Evolutionary conservation across 2,797 vertebrate genomes (phyloP), one percentile per base, ranked within the genome.

Genomic region (Bradypus variegatus): DNA sequence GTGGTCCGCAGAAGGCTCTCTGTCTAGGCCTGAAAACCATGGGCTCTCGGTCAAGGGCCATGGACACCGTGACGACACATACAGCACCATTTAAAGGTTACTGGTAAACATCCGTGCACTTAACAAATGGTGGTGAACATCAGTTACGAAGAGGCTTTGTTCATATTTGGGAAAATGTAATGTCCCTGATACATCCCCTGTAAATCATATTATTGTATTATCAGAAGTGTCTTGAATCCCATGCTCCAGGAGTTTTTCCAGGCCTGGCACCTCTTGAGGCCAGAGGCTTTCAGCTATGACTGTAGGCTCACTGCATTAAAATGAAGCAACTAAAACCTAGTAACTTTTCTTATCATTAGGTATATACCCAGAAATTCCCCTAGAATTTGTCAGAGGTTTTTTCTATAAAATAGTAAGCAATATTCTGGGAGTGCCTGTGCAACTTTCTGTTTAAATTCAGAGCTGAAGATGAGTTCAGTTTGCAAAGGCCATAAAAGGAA

Each of bases 51-150:
- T 27, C 25, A 58, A 53, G 23, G 33, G 23, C 29, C 38, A 45
- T 15, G 8, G 16, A 62, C 13, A 5, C 18, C 36, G 3, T 50
- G 27, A 8, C 21, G 13, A 36, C 6, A 31, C 1, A 12, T 5
- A 12, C 0, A 1, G 18, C 2, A 0, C 1, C 25, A 23, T 4
- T 19, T 41, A 3, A 5, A 41, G 80, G 10, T 19, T 2, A n/a
- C n/a, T 31, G 45, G 31, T 25, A 65, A 65, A n/a, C 5, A 45
- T 53, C 50, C 38, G 69, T 19, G 19, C 27, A 48, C 18, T 38
- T 73, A 14, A 53, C 11, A 16, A 29, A 14, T 1, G 7, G 18
- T 8, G 60, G 21, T 27, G 19, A 36, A 53, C 6, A 38, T 36
- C n/a, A 23, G 27, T 75, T 8, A 2, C 58, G 64, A 55, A 13